phyloP scores from a whole-genome alignment of 92 coral and sea anemone species.

The Ricordea florida region DNA sequence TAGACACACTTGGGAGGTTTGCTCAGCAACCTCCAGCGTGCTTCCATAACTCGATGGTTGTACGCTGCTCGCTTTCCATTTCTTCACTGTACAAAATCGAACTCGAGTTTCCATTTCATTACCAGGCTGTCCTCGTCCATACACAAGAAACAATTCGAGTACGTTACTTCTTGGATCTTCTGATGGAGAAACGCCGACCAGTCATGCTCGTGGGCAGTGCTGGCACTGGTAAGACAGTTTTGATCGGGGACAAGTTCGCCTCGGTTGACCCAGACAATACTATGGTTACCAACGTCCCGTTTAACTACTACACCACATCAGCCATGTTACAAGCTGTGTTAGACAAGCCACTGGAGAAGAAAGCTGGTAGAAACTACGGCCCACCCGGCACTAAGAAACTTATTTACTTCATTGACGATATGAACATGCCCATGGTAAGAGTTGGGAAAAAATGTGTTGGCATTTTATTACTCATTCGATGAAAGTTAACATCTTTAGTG shows the following conservation, averaged over 20 bases:
- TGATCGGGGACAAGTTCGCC: constrained; percentile 95
- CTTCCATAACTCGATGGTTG: background rate
- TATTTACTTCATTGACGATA: constrained; percentile 95
- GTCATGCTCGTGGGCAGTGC: constrained; percentile 99
- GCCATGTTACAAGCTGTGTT: constrained; percentile 96
- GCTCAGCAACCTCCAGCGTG: no score
- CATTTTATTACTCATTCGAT: background rate
- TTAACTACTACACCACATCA: constrained; percentile 98
- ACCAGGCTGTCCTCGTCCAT: constrained; percentile 98
- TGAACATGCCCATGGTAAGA: constrained; percentile 99
- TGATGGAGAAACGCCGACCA: constrained; percentile 97
- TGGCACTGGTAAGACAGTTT: constrained; percentile 98
- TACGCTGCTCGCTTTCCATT: background rate
- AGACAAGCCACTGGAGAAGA: constrained; percentile 97
- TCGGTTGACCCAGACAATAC: constrained; percentile 90
- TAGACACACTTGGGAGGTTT: no score
- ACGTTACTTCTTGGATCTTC: constrained; percentile 97
- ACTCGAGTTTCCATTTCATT: background rate
- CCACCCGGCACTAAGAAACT: constrained; percentile 98
- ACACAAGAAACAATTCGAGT: constrained; percentile 98
- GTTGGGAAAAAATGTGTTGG: background rate
- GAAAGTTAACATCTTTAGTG: no score
- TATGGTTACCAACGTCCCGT: constrained; percentile 95
- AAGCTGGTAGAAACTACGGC: constrained; percentile 98
- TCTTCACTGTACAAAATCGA: background rate